phyloP scores from a whole-genome alignment of 2,888 invertebrate genomes.

The Philereme transversata region DNA sequence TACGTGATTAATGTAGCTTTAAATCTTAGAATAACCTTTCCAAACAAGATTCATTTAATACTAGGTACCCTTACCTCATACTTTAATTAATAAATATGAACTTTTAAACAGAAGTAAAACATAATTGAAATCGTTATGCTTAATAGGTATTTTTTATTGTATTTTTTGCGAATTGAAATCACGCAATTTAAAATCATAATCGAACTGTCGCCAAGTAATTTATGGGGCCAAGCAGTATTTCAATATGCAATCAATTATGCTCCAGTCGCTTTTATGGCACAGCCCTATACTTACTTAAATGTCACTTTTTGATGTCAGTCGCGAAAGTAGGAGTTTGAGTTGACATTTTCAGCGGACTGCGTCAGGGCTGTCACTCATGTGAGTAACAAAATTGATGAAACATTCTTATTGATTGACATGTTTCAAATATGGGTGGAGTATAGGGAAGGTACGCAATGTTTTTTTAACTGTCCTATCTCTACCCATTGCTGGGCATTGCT shows the following conservation, averaged over 20 bases:
- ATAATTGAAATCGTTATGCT: too few relatives aligned
- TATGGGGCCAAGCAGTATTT: conserved; percentile 20
- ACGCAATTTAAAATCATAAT: conserved; percentile 10
- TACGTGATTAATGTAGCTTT: too few relatives aligned
- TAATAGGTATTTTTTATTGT: background rate
- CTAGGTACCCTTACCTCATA: too few relatives aligned
- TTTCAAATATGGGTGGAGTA: too few relatives aligned
- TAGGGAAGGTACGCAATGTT: too few relatives aligned
- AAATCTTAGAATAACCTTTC: too few relatives aligned
- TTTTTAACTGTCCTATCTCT: too few relatives aligned
- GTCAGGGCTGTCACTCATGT: conserved; percentile 16
- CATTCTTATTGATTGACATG: too few relatives aligned
- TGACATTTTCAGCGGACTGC: conserved; percentile 24
- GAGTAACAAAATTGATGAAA: background rate
- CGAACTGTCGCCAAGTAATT: conserved; percentile 23
- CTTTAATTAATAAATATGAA: too few relatives aligned
- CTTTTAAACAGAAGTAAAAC: too few relatives aligned
- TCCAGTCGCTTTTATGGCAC: conserved; percentile 4
- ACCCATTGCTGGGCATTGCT: too few relatives aligned
- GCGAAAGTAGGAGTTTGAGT: conserved; percentile 16
- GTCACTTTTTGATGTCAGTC: conserved; percentile 20
- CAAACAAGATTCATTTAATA: too few relatives aligned
- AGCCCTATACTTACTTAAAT: conserved; percentile 24
- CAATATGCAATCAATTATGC: conserved; percentile 28
- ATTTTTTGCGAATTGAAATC: background rate